Evolutionary conservation across 2,113 vertebrate species (phyloP).

Genomic region (Sinocyclocheilus rhinocerous): DNA sequence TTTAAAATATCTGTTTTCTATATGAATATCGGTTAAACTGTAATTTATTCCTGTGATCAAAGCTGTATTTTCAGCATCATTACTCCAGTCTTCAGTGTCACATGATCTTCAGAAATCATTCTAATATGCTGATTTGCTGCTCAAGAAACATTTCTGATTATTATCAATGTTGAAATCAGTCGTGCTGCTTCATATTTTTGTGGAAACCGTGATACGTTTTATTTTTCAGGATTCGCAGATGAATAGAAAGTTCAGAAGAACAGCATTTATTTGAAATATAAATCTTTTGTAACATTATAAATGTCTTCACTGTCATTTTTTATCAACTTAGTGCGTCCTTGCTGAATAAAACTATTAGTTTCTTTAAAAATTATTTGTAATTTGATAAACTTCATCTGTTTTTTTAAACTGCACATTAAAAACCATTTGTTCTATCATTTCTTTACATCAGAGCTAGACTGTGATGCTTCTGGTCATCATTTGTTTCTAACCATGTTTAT

Average conservation of each 20-base stretch:
- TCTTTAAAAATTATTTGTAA: not conserved
- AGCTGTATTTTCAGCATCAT: not conserved
- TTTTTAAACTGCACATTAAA: not conserved
- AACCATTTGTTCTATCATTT: not conserved
- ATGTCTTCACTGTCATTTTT: not conserved
- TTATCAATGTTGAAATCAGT: not conserved
- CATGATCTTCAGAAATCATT: not conserved
- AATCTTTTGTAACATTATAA: not conserved
- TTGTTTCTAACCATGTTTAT: not conserved
- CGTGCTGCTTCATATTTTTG: not conserved
- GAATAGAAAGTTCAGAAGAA: too few relatives aligned
- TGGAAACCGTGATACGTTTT: not conserved
- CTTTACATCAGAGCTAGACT: not conserved
- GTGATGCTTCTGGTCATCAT: not conserved
- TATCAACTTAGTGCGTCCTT: not conserved
- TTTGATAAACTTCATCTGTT: not conserved
- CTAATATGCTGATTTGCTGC: not conserved
- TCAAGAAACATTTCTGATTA: not conserved
- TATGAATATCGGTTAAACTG: not conserved
- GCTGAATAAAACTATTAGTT: not conserved
- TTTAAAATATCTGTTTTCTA: not conserved
- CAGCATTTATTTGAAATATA: not conserved
- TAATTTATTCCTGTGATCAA: not conserved
- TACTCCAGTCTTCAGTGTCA: not conserved
- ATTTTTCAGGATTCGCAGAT: not conserved